Percentiles rank a stretch among this genome's conserved stretches.
Conservation (phyloP, 2,113 vertebrate species). For the Triplophysa tibetana region DNA sequence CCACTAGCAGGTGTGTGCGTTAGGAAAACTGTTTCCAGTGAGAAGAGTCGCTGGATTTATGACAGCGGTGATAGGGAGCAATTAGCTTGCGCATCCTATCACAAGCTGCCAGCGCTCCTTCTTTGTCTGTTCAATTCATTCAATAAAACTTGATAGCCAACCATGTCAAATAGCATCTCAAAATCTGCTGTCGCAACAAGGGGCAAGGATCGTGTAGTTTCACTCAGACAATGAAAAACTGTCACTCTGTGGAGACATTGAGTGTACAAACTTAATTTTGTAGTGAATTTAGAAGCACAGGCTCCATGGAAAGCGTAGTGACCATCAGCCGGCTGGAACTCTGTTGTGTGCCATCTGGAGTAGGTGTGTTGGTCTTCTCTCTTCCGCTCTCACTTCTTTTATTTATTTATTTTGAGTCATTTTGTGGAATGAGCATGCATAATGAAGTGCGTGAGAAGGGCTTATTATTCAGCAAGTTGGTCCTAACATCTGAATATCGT, state of each 20-base stretch:
- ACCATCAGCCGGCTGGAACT: constrained; percentile 42
- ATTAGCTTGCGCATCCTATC: background rate
- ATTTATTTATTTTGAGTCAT: constrained; percentile 38
- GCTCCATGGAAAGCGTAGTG: constrained; percentile 54
- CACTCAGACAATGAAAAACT: constrained; percentile 4
- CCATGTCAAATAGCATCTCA: background rate
- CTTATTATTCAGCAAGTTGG: constrained; percentile 33
- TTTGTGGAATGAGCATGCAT: constrained; percentile 43
- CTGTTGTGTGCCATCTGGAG: constrained; percentile 46
- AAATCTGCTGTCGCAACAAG: background rate
- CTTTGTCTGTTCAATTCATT: background rate
- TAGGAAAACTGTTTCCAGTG: too few relatives aligned
- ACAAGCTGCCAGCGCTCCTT: background rate
- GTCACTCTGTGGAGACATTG: background rate
- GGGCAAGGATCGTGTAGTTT: background rate
- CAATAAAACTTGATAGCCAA: background rate
- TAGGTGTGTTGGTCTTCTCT: constrained; percentile 39
- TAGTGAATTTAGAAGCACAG: constrained; percentile 35
- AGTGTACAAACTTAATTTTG: constrained; percentile 47
- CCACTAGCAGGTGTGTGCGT: background rate
- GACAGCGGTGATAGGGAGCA: background rate
- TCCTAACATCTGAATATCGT: constrained; percentile 4
- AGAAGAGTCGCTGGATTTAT: constrained; percentile 8
- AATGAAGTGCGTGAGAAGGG: constrained; percentile 44
- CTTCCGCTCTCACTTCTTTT: constrained; percentile 53